Percentiles rank a stretch among this genome's conserved stretches.
phyloP scores from a whole-genome alignment of 2,797 vertebrate genomes.

The Semotilus atromaculatus region DNA sequence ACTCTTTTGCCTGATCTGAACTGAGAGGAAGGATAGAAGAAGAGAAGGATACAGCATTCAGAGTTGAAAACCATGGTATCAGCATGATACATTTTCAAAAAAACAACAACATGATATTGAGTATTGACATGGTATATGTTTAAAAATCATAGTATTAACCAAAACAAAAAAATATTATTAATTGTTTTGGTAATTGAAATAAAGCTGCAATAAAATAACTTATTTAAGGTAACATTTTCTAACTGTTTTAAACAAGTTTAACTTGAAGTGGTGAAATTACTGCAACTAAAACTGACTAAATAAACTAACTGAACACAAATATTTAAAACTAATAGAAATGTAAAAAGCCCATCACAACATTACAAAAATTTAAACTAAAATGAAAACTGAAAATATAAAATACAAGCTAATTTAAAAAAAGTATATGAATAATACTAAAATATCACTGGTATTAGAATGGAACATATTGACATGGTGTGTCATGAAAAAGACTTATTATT shows the following conservation, averaged over 20 bases:
- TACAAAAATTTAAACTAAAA: not conserved
- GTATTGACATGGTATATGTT: not conserved
- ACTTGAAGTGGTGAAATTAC: no score
- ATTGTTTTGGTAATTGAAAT: not conserved
- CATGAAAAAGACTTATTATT: no score
- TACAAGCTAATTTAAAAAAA: not conserved
- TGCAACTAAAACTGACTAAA: not conserved
- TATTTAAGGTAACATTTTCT: no score
- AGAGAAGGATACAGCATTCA: not conserved
- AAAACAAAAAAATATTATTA: not conserved
- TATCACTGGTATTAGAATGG: not conserved
- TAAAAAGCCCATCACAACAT: not conserved
- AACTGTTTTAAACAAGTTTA: not conserved
- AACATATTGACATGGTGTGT: not conserved
- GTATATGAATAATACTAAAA: not conserved
- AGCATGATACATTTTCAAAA: not conserved
- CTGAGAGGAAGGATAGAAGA: not conserved
- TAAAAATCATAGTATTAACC: not conserved
- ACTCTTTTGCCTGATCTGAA: not conserved
- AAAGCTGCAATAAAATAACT: not conserved
- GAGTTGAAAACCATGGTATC: not conserved
- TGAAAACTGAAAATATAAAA: not conserved
- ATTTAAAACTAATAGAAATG: not conserved
- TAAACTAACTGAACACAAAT: not conserved
- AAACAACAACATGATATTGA: not conserved